Base-by-base conservation (phyloP, 2,113 vertebrate species). In the Xiphias gladius region DNA sequence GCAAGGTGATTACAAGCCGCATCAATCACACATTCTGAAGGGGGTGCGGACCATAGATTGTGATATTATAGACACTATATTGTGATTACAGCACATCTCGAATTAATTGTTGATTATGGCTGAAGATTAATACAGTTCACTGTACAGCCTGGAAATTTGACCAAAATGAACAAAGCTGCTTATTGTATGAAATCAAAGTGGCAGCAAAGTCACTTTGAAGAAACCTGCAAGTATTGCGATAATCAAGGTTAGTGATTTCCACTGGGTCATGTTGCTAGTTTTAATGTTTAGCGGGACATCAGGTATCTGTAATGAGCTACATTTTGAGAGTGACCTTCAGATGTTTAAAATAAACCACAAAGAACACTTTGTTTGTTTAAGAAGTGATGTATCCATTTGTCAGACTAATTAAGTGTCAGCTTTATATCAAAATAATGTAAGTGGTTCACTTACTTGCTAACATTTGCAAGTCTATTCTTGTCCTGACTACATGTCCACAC, bases 391-490 rank as follows among this genome's bases (percentile, higher is more conserved):
- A 19, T 84, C 65, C 68, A 88, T 84, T 79, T 67, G 62, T 88
- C 80, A 77, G 46, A 52, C 24, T 88, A 87, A 89, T 87, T 80
- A 82, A 59, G 76, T 87, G 88, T 83, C 83, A 84, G 39, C 70
- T 77, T 76, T 77, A 59, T 62, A 79, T 86, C 67, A 79, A 86
- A 74, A 54, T 76, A 73, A 76, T 71, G 57, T 10, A 86, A 87
- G 80, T 86, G 83, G 83, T 82, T 82, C 74, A 82, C 48, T 72
- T 61, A 77, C 48, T 61, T 79, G 76, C 87, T 13, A 65, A 75
- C 59, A 83, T 69, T 71, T 80, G 82, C 76, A 83, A 65, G 50
- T 85, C 82, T 88, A 80, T 87, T 91, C 74, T 76, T 16, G 72
- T 69, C 83, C 46, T 12, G 46, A 55, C 50, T 28, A 35, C 61